Conservation (phyloP, 2,888 invertebrate genomes). For the Cheilosia variabilis region DNA sequence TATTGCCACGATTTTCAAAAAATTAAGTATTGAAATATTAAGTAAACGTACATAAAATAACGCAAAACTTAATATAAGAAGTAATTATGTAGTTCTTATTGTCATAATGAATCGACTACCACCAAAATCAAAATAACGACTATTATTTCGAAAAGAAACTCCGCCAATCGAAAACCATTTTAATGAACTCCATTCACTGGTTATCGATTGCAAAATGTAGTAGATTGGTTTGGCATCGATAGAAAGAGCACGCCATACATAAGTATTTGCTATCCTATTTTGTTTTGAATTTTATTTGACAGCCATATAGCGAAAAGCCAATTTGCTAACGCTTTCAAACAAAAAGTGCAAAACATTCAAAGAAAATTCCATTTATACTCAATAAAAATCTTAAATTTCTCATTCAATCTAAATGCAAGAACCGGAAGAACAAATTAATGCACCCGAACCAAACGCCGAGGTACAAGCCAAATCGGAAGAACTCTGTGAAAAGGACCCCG, state of each 20-base stretch:
- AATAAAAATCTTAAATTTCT: conserved; percentile 36
- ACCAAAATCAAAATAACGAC: too few species aligned
- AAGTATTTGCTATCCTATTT: conserved; percentile 30
- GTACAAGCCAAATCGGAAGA: conserved; percentile 63
- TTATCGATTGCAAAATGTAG: not conserved
- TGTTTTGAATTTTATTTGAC: conserved; percentile 71
- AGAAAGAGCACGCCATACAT: conserved; percentile 12
- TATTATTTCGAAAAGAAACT: too few species aligned
- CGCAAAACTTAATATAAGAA: too few species aligned
- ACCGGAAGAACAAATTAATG: conserved; percentile 59
- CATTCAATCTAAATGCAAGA: conserved; percentile 66
- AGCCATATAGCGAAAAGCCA: conserved; percentile 69
- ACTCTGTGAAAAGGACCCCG: conserved; percentile 83
- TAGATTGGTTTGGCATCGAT: conserved; percentile 38
- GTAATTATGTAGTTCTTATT: too few species aligned
- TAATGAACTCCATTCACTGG: not conserved
- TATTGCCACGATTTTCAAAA: too few species aligned
- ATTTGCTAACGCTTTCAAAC: conserved; percentile 70
- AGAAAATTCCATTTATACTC: conserved; percentile 52
- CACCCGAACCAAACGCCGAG: conserved; percentile 47
- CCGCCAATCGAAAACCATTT: too few species aligned
- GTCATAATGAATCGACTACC: too few species aligned
- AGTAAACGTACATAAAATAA: too few species aligned
- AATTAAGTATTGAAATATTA: too few species aligned
- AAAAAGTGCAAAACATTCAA: conserved; percentile 66